Evolutionary conservation across 1,140 invertebrate genomes (phyloP).

Genomic region (Conus betulinus): DNA sequence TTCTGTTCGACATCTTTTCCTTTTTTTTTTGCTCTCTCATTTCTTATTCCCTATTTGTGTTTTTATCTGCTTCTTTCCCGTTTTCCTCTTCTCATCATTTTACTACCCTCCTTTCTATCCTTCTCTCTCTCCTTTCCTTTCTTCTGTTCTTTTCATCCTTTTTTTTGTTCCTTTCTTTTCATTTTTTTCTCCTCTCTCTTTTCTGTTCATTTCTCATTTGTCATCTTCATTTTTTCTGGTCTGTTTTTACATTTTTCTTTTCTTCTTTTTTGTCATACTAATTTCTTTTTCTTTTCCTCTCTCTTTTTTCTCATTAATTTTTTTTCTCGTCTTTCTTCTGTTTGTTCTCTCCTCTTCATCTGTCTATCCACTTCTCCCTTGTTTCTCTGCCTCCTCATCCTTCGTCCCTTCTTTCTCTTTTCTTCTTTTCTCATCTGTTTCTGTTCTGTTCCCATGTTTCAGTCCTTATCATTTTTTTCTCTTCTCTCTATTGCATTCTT

Average conservation of each 20-base stretch:
- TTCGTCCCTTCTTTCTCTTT: too few species aligned
- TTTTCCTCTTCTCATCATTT: constrained; percentile 4
- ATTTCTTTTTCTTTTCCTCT: too few species aligned
- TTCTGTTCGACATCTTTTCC: neutral
- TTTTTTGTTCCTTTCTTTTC: neutral
- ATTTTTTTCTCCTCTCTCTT: neutral
- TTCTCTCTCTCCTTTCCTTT: neutral
- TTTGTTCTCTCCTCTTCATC: too few species aligned
- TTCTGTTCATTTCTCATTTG: too few species aligned
- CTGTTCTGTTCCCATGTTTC: neutral
- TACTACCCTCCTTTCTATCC: neutral
- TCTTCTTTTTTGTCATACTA: too few species aligned
- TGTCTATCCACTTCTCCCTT: too few species aligned
- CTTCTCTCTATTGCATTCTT: neutral
- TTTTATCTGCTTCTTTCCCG: constrained; percentile 14
- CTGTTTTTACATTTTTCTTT: too few species aligned
- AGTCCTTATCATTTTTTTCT: neutral
- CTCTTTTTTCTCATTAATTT: too few species aligned
- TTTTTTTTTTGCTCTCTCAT: neutral
- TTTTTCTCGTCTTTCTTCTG: too few species aligned
- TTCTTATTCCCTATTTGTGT: neutral
- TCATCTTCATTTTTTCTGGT: too few species aligned
- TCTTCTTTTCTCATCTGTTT: neutral
- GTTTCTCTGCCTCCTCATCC: too few species aligned
- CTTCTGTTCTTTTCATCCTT: neutral